Percentiles rank a stretch among this genome's conserved stretches.
Conservation (phyloP, 2,113 vertebrate genomes). For the Cephalophus harveyi region DNA sequence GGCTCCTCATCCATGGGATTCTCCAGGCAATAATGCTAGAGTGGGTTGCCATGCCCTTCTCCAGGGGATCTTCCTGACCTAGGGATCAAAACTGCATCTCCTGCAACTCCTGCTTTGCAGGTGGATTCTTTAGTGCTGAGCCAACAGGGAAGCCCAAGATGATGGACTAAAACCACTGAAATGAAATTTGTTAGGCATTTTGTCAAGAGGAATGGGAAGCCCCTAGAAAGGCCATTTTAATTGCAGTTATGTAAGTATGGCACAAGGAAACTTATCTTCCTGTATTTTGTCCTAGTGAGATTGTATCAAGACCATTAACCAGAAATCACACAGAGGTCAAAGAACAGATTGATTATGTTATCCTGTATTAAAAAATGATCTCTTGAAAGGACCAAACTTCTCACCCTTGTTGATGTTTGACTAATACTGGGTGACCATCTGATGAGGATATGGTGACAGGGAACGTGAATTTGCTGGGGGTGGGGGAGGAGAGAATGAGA, state of each 20-base stretch:
- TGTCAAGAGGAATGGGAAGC: neutral
- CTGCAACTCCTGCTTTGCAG: neutral
- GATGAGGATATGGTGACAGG: neutral
- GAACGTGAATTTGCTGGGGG: neutral
- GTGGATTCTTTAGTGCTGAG: neutral
- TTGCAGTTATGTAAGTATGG: neutral
- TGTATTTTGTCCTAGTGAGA: neutral
- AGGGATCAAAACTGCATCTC: neutral
- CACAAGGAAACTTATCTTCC: neutral
- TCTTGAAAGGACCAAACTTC: neutral
- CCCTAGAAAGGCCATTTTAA: neutral
- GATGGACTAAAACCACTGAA: neutral
- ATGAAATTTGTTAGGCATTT: neutral
- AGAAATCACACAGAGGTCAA: conserved; percentile 22
- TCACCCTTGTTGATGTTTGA: neutral
- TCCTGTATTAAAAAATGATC: neutral
- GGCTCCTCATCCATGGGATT: neutral
- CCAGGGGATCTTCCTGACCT: neutral
- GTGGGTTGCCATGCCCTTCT: neutral
- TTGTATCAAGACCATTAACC: neutral
- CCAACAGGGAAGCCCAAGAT: neutral
- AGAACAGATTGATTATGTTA: neutral
- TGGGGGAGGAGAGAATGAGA: neutral
- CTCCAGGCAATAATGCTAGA: neutral
- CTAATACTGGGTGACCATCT: neutral